Evolutionary conservation across 2,888 invertebrate species (phyloP).

Genomic region (Tortrix viridana): DNA sequence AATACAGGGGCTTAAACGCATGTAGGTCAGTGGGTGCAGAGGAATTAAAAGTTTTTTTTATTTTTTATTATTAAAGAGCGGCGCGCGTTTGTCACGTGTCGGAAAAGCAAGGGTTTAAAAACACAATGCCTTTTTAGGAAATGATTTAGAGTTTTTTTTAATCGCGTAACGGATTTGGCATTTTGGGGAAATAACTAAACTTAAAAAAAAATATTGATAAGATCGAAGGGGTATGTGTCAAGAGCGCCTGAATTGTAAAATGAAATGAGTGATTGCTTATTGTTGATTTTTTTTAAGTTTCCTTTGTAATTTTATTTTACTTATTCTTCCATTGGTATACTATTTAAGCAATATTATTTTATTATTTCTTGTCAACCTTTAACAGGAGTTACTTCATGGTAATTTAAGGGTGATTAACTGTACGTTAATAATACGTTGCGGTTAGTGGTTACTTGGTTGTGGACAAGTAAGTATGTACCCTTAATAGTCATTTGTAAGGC

Average conservation of each 20-base stretch:
- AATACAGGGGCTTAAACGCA: slow-evolving; percentile 66
- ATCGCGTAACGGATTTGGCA: slow-evolving; percentile 65
- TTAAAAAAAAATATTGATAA: slow-evolving; percentile 57
- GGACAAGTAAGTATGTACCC: no score
- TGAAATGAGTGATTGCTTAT: slow-evolving; percentile 72
- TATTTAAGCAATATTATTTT: background rate
- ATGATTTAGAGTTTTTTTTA: slow-evolving; percentile 75
- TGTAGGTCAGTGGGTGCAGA: slow-evolving; percentile 78
- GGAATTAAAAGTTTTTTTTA: slow-evolving; percentile 67
- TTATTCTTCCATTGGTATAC: background rate
- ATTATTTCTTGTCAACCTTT: background rate
- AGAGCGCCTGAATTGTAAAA: slow-evolving; percentile 52
- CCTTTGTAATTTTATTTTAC: slow-evolving; percentile 18
- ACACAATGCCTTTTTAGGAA: slow-evolving; percentile 76
- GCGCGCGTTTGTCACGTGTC: slow-evolving; percentile 74
- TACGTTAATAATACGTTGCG: no score
- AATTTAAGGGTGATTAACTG: no score
- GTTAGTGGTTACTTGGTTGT: no score
- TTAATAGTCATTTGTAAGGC: no score
- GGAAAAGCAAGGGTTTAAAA: slow-evolving; percentile 78
- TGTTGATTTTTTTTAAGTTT: slow-evolving; percentile 47
- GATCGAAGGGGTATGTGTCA: slow-evolving; percentile 58
- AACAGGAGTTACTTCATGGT: no score
- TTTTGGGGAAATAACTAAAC: slow-evolving; percentile 55
- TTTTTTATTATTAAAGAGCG: slow-evolving; percentile 50